These are phyloP conservation scores for Malurus leucopterus DNA, from an alignment of 2,797 vertebrate genomes.

Conservation along the genomic window DNA sequence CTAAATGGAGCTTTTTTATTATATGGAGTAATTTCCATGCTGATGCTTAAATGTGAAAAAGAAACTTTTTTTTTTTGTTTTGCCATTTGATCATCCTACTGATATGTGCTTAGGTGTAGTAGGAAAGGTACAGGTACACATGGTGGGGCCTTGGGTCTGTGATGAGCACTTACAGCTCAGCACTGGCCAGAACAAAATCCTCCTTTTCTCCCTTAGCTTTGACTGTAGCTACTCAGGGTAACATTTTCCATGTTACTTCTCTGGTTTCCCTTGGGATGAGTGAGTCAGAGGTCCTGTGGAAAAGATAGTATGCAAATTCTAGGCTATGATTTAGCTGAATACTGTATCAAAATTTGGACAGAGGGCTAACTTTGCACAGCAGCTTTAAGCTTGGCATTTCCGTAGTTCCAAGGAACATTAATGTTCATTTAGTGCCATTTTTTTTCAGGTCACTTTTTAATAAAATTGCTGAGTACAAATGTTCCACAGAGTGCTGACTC, in stretches of 20 bases:
- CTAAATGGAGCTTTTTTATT: not conserved
- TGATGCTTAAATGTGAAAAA: not conserved
- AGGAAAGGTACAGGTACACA: not conserved
- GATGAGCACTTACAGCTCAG: not conserved
- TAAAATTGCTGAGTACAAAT: not conserved
- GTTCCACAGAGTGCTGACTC: not conserved
- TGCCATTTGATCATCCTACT: not conserved
- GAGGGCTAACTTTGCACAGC: not conserved
- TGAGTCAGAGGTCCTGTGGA: slow-evolving; percentile 7
- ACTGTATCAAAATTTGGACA: not conserved
- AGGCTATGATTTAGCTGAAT: not conserved
- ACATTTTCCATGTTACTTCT: not conserved
- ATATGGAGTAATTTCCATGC: not conserved
- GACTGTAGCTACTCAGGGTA: not conserved
- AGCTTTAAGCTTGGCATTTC: not conserved
- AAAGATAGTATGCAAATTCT: slow-evolving; percentile 20
- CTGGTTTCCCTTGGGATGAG: not conserved
- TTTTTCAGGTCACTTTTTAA: not conserved
- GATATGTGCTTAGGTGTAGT: not conserved
- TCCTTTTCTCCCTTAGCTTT: not conserved
- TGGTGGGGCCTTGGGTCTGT: not conserved
- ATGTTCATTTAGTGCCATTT: not conserved
- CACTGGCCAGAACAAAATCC: not conserved
- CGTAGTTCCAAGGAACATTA: not conserved
- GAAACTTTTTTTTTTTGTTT: not conserved